Base-by-base conservation (phyloP, 92 coral and sea anemone genomes). In the Blastomussa wellsi region DNA sequence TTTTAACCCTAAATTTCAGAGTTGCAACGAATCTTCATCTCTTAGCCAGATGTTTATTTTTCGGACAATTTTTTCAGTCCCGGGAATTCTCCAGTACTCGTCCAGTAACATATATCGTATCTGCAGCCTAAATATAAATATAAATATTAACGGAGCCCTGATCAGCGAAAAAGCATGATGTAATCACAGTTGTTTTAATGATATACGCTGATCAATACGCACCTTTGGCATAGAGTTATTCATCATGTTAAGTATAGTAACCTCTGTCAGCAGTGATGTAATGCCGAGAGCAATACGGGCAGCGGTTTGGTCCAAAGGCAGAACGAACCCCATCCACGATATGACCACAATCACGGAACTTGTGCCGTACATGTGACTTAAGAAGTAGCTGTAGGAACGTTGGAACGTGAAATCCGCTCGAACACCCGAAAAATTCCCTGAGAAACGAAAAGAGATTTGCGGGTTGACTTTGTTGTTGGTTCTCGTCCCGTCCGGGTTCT, bases 181-280 rank as follows among this genome's bases (percentile, higher is more conserved):
- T 12, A 42, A 14, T 74, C 0, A 37, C 11, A 19, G 29, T 24
- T 3, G 44, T 11, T 1, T 10, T 26, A 20, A 74, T 9, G 41
- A 2, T 0, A 1, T 5, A 14, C 5, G 13, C n/a, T 22, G 8
- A 17, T 14, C 4, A n/a, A 16, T 26, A 42, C 68, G 80, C 79
- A 92, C 95, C 91, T 92, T 91, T 49, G 95, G 95, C 95, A 92
- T 92, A 42, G 94, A 83, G 82, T 90, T 92, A 73, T 92, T 92
- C 73, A 91, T 84, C 91, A 92, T 84, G 79, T 92, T 90, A 42
- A 92, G 84, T n/a, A 92, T 88, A 11, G 95, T 87, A 13, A 92
- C 95, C 71, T 91, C 90, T 15, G 93, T 92, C 60, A 92, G 84
- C 42, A 92, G 78, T 31, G 93, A 88, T 15, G 95, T 92, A 35